phyloP scores from a whole-genome alignment of 2,888 invertebrate genomes.

The Sminthurinus aureus region DNA sequence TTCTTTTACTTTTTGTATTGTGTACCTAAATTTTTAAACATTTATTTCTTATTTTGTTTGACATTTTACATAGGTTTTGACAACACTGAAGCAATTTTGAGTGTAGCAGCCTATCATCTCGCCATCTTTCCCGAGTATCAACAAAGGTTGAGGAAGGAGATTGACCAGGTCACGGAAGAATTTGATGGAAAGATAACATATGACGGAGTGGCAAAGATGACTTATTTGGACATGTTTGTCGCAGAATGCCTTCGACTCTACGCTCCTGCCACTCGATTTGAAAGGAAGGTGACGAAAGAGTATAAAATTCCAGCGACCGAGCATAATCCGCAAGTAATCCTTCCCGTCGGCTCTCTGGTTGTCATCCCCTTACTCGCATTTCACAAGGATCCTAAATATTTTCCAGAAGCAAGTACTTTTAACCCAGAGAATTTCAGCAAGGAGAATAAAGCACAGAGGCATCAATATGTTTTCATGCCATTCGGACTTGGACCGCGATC shows the following conservation, averaged over 20 bases:
- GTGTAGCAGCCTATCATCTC: neutral
- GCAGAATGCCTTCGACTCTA: constrained; percentile 65
- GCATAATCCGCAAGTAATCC: constrained; percentile 62
- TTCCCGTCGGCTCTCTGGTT: constrained; percentile 64
- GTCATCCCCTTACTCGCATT: constrained; percentile 69
- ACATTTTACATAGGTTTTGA: too few species aligned
- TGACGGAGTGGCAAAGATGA: constrained; percentile 16
- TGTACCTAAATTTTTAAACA: too few species aligned
- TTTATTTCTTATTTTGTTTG: too few species aligned
- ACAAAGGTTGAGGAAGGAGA: constrained; percentile 31
- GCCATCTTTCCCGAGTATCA: constrained; percentile 21
- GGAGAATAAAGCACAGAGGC: constrained; percentile 61
- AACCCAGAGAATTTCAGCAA: constrained; percentile 66
- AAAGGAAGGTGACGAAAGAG: constrained; percentile 60
- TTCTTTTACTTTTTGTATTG: too few species aligned
- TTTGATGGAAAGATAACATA: constrained; percentile 30
- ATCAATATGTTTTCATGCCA: constrained; percentile 63
- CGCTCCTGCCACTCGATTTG: constrained; percentile 64
- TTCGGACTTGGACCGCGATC: constrained; percentile 66
- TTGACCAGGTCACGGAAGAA: neutral
- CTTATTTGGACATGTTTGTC: constrained; percentile 40
- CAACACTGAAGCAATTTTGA: neutral
- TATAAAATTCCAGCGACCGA: constrained; percentile 63
- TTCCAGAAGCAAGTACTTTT: constrained; percentile 70
- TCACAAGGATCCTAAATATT: constrained; percentile 70